A percentile compares a stretch with the other conserved stretches of the same genome.
phyloP scores from a whole-genome alignment of 2,888 invertebrate genomes.

The Ceramica pisi region DNA sequence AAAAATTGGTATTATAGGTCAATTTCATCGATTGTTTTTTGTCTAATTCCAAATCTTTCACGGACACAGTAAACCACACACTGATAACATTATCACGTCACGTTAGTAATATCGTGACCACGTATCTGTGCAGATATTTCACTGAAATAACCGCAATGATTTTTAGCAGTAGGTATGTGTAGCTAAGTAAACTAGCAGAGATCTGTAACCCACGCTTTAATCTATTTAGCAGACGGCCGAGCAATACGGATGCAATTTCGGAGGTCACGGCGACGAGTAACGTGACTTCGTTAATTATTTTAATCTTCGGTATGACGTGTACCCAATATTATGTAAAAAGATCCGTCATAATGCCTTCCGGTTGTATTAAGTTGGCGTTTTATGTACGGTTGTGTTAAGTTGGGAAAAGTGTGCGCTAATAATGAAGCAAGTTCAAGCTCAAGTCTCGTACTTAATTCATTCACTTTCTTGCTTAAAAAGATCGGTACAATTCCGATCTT shows the following conservation, averaged over 20 bases:
- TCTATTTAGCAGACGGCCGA: conserved; percentile 52
- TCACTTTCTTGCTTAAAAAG: no score
- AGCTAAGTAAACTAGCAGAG: conserved; percentile 36
- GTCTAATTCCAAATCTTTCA: conserved; percentile 54
- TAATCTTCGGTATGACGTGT: conserved; percentile 21
- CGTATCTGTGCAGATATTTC: conserved; percentile 39
- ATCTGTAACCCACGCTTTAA: conserved; percentile 52
- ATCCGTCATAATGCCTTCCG: background rate
- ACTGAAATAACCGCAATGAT: conserved; percentile 21
- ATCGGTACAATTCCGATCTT: no score
- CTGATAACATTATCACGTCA: conserved; percentile 54
- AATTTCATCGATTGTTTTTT: conserved; percentile 25
- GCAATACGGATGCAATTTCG: conserved; percentile 55
- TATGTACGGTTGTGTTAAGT: background rate
- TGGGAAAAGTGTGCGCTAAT: background rate
- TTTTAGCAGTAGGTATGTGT: conserved; percentile 17
- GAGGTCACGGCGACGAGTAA: conserved; percentile 47
- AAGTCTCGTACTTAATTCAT: no score
- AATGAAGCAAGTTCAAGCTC: background rate
- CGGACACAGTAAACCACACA: conserved; percentile 28
- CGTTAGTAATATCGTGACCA: conserved; percentile 43
- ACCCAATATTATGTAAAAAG: conserved; percentile 8
- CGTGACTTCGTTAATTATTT: conserved; percentile 29
- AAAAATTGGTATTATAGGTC: conserved; percentile 15
- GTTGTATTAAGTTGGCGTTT: background rate